phyloP scores from a whole-genome alignment of 2,113 vertebrate species.

The Caloenas nicobarica region DNA sequence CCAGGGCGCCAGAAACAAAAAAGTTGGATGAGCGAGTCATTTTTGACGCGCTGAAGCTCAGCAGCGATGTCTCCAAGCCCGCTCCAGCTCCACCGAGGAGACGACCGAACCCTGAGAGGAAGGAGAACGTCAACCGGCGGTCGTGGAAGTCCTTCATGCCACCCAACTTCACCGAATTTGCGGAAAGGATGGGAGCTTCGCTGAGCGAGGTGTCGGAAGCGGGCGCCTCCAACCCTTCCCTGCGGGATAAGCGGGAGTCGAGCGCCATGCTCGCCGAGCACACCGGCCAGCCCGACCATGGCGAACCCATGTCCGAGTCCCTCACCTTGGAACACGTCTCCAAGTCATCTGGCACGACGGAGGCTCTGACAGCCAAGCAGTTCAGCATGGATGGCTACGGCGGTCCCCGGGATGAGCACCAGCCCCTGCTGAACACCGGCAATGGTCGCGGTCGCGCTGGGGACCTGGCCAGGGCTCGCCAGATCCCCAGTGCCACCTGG shows the following conservation, averaged over 20 bases:
- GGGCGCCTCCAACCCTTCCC: constrained; percentile 75
- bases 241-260: constrained; percentile 85
- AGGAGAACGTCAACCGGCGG: constrained; percentile 92
- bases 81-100: constrained; percentile 85
- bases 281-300: constrained; percentile 31
- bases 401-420: constrained; percentile 56
- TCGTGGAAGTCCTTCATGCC: constrained; percentile 99
- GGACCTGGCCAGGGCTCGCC: constrained; percentile 51
- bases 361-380: constrained; percentile 53
- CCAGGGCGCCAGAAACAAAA: constrained; percentile 77
- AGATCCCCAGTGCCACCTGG: constrained; percentile 80
- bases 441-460: not conserved
- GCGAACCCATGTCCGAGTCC: constrained; percentile 63
- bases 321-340: constrained; percentile 74
- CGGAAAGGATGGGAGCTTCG: constrained; percentile 89
- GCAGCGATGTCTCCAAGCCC: constrained; percentile 86
- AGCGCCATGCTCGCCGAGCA: constrained; percentile 65
- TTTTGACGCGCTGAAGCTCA: constrained; percentile 95
- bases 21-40: constrained; percentile 95
- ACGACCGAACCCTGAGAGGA: constrained; percentile 82
- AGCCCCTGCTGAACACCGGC: constrained; percentile 50
- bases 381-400: constrained; percentile 23
- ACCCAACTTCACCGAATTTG: constrained; percentile 92
- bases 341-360: constrained; percentile 47
- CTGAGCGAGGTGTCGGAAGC: constrained; percentile 82